A percentile compares a stretch with the other conserved stretches of the same genome.
Evolutionary conservation across 2,113 vertebrate genomes (phyloP).

Genomic region (Dipodomys stephensi): DNA sequence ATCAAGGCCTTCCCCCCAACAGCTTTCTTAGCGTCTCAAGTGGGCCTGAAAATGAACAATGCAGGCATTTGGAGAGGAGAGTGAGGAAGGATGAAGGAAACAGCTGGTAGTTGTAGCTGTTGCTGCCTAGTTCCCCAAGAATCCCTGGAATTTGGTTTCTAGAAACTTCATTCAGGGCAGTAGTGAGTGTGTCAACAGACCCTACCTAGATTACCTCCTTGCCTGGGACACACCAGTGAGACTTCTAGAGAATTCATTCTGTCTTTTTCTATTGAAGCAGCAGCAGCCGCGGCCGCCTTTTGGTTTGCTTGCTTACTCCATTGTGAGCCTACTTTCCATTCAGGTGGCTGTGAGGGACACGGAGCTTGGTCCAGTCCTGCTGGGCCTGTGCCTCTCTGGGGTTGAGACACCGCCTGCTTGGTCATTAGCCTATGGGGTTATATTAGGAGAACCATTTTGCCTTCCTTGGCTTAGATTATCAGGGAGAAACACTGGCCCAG

Average conservation of each 20-base stretch:
- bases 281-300: background rate
- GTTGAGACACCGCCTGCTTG: background rate
- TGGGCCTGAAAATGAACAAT: background rate
- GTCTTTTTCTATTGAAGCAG: background rate
- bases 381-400: background rate
- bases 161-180: slow-evolving; percentile 6
- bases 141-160: slow-evolving; percentile 1
- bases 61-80: background rate
- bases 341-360: background rate
- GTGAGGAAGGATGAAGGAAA: background rate
- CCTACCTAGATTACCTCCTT: background rate
- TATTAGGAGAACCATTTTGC: background rate
- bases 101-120: background rate
- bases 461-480: background rate
- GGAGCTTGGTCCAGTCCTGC: background rate
- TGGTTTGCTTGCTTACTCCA: background rate
- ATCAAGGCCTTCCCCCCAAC: background rate
- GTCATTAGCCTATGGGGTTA: background rate
- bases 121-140: background rate
- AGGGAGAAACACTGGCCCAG: background rate
- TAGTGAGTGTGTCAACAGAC: background rate
- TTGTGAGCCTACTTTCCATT: background rate
- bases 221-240: background rate
- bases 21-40: background rate
- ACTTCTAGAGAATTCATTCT: background rate